Evolutionary conservation across 2,113 vertebrate genomes (phyloP), one percentile per base, ranked within the genome.

Genomic region (Panthera uncia): DNA sequence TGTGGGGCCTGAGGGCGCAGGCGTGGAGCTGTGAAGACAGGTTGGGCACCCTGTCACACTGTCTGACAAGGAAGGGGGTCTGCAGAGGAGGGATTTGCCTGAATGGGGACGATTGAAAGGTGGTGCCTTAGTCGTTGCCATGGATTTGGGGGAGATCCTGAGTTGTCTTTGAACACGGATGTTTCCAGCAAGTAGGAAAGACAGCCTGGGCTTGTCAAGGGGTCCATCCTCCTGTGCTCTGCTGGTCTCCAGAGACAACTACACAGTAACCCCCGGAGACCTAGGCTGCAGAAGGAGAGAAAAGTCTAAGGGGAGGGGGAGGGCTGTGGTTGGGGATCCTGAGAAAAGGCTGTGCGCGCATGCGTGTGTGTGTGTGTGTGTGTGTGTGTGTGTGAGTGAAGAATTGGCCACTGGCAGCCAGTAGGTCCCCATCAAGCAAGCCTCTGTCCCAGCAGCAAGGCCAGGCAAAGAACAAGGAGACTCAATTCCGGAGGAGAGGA

Each of bases 401-500:
- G 16, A 6, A 1, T 23, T 29, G 16, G 52, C 29, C 55, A 9
- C 41, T 4, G 13, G 5, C 61, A 33, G 66, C 65, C 48, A 25
- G 23, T 18, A 7, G 57, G 50, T 18, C 31, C 38, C 78, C 21
- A 1, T 27, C 12, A 12, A 36, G 8, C 38, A n/a, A 48, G 57
- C 63, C 29, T 48, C 7, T 14, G 45, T 8, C 33, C 16, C 12
- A 13, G 7, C 5, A 12, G 19, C 81, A 11, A 10, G 7, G 33
- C 33, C 52, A 33, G n/a, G 29, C 9, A 0, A 14, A 52, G 80
- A 80, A 16, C 21, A 33, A 31, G 74, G 3, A 13, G 19, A 15
- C 1, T 0, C 0, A 2, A 50, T 31, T 19, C 52, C 8, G 1
- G 2, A 38, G 31, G 29, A 74, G 3, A 18, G 14, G 7, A 23